Evolutionary conservation across 1,140 invertebrate species (phyloP).

Genomic region (Drosophila yakuba): DNA sequence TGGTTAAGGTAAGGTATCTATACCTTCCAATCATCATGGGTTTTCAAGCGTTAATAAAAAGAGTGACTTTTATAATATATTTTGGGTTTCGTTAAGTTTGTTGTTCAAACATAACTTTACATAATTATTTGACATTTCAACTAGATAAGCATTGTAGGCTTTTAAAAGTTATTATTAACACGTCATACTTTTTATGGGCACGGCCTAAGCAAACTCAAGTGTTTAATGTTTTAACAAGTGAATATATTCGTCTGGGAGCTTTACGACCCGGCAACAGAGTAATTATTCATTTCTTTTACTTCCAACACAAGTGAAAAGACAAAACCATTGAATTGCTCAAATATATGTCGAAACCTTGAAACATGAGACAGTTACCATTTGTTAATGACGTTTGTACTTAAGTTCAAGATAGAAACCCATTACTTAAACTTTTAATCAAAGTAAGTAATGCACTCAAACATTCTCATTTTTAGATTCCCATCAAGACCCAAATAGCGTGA

Average conservation of each 20-base stretch:
- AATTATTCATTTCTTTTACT: conserved; percentile 21
- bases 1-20: neutral
- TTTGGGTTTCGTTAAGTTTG: neutral
- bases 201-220: conserved; percentile 55
- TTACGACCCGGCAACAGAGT: conserved; percentile 21
- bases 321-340: neutral
- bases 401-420: too few relatives aligned
- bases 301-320: neutral
- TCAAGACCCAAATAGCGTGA: neutral
- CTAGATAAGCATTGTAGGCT: neutral
- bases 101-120: neutral
- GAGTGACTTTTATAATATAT: too few relatives aligned
- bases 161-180: too few relatives aligned
- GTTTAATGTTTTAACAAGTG: conserved; percentile 64
- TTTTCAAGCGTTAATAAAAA: neutral
- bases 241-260: conserved; percentile 9
- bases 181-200: neutral
- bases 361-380: neutral
- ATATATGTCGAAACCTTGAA: conserved; percentile 3
- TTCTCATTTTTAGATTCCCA: neutral
- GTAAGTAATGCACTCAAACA: neutral
- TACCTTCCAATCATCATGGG: neutral
- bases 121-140: too few relatives aligned
- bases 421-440: too few relatives aligned
- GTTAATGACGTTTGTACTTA: too few relatives aligned